phyloP scores from a whole-genome alignment of 53 echinoderm and acorn worm genomes.

The Henricia sp. region DNA sequence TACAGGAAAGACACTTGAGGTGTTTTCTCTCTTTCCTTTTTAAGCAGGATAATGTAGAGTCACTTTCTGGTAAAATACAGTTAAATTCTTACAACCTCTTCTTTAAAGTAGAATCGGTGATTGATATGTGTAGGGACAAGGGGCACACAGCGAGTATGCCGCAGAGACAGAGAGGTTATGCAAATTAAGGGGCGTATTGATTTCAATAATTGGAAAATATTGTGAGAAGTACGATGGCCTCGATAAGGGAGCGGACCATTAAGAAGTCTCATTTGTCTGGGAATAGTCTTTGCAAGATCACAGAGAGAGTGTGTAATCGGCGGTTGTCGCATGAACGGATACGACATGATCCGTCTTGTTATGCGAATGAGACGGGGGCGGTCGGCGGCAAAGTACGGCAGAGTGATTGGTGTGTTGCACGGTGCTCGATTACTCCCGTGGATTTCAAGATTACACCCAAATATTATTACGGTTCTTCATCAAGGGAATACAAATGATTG shows the following conservation, averaged over 20 bases:
- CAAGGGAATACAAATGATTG: conserved; percentile 10
- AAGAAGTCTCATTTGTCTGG: conserved; percentile 2
- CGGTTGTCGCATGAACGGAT: conserved; percentile 13
- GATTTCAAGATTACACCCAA: conserved; percentile 5
- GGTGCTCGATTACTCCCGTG: conserved; percentile 23
- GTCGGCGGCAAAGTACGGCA: not conserved
- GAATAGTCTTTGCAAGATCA: conserved; percentile 23
- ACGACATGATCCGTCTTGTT: conserved; percentile 26
- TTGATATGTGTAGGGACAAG: not conserved
- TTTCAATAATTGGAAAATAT: conserved; percentile 38
- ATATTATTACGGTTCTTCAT: conserved; percentile 28
- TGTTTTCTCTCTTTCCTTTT: not conserved
- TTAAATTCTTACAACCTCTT: too few relatives aligned
- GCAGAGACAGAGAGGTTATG: conserved; percentile 16
- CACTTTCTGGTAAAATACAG: not conserved
- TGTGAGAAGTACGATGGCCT: conserved; percentile 41
- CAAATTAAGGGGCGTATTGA: conserved; percentile 37
- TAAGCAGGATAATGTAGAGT: not conserved
- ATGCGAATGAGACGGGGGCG: conserved; percentile 24
- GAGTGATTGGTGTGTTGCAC: not conserved
- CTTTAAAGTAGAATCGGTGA: too few relatives aligned
- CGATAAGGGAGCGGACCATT: conserved; percentile 25
- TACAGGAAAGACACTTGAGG: too few relatives aligned
- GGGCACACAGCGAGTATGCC: not conserved
- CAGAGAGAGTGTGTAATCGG: too few relatives aligned